Evolutionary conservation across 2,797 vertebrate species (phyloP), one percentile per base, ranked within the genome.

Genomic region (Bradypus variegatus): DNA sequence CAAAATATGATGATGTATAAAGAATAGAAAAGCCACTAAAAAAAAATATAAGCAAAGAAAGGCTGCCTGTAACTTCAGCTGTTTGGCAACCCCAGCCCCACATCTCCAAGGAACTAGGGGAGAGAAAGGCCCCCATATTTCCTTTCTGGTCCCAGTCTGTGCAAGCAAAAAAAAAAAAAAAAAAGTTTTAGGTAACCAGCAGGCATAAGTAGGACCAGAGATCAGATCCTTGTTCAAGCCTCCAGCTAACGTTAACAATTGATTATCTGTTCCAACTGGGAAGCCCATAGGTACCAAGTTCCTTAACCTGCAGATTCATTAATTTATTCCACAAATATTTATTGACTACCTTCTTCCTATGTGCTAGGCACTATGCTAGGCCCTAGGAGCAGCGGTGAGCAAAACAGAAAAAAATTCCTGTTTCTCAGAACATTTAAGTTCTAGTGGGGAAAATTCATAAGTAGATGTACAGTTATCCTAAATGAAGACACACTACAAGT

Each of bases 131-230:
- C 62, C 72, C 41, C 4, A 1, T 8, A 16, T 6, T 36, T 50
- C 33, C 41, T 27, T 77, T 45, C 36, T 64, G 67, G 48, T 38
- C 36, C 89, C n/a, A 58, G 10, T 33, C 36, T 72, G 18, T 8
- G 67, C 29, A n/a, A 82, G 50, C n/a, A 83, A 38, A 93, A 62
- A 45, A 45, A 83, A 38, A 93, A 62, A 45, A 45, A 64, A 73
- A 48, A 67, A 31, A n/a, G 25, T 2, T 27, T 27, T 12, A 16
- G 15, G 72, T 53, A 48, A 77, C 9, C 33, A 64, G 33, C 50
- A 86, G 85, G 69, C 21, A 70, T n/a, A 86, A 72, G 53, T 3
- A 86, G 53, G 7, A 18, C 67, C 41, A 48, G 6, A 27, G 75
- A n/a, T 53, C 45, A 53, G 75, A 53, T 53, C 48, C 53, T 10